Percentiles rank a stretch among this genome's conserved stretches.
These are phyloP conservation scores for Euwallacea similis DNA, from an alignment of 1,140 invertebrate genomes.

Conservation along the genomic window DNA sequence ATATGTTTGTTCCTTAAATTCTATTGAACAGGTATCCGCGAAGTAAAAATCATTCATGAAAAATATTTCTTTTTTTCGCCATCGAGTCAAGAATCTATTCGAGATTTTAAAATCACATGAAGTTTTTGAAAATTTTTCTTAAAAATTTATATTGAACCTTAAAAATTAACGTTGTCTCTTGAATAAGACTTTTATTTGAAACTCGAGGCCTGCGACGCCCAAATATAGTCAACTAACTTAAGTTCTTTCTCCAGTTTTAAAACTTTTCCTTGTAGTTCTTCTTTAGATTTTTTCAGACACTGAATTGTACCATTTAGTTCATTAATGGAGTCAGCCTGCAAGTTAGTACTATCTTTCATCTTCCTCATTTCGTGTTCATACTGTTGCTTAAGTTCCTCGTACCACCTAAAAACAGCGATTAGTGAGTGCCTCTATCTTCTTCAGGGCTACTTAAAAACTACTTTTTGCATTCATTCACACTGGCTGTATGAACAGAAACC, in stretches of 20 bases:
- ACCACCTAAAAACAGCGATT: constrained; percentile 53
- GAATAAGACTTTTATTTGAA: neutral
- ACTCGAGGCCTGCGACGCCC: neutral
- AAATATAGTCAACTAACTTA: constrained; percentile 52
- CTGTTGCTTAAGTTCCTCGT: constrained; percentile 65
- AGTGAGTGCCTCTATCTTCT: constrained; percentile 9
- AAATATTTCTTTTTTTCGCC: too few species aligned
- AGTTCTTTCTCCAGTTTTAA: constrained; percentile 56
- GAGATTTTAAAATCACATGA: too few species aligned
- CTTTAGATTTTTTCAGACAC: constrained; percentile 51
- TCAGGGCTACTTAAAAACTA: constrained; percentile 29
- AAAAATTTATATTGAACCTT: too few species aligned
- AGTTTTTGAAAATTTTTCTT: too few species aligned
- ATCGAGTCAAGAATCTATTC: too few species aligned
- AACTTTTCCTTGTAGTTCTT: constrained; percentile 55
- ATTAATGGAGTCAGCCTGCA: constrained; percentile 52
- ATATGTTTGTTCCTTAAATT: too few species aligned
- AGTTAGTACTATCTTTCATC: constrained; percentile 52
- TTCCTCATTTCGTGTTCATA: constrained; percentile 62
- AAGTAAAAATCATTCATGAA: too few species aligned
- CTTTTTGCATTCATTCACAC: constrained; percentile 65
- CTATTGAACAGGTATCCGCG: too few species aligned
- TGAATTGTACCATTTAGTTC: constrained; percentile 54
- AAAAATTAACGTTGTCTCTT: too few species aligned
- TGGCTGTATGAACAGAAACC: constrained; percentile 57